Base-by-base conservation (phyloP, 2,888 invertebrate genomes). In the Atherix ibis region DNA sequence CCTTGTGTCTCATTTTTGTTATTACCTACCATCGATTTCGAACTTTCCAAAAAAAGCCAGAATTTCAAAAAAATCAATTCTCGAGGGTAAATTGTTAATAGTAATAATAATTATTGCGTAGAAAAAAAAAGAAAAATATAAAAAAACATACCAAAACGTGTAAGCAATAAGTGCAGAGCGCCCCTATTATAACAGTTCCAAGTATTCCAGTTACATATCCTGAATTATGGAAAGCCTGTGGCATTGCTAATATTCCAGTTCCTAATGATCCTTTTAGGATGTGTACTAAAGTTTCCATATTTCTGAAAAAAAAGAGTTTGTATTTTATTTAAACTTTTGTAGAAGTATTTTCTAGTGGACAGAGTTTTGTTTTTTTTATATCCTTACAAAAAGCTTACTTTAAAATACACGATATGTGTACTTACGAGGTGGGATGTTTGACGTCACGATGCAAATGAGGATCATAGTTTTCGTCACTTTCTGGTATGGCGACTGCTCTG, bases 221-320 rank as follows among this genome's bases (percentile, higher is more conserved):
- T 4, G 91, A 71, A 54, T 87, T 75, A 44, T 73, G 71, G 58
- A 89, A 84, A n/a, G 89, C 92, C 50, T 80, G 74, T 5, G 94
- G 94, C 81, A 95, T 83, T 6, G 92, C 92, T 43, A 94, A 63
- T 44, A 92, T 83, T 0, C 95, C 95, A 0, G 92, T 92, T 2
- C 94, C 94, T 38, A 94, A 65, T 51, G 88, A 83, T 44, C 87
- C 87, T 56, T 92, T 94, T 34, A 94, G 64, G 47, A 94, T 63
- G 52, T 89, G 87, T 45, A 89, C 73, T 45, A 89, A 62, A 0
- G 87, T 83, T 55, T 87, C 84, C 28, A 36, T 36, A 19, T 36
- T 31, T n/a, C 36, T 36, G 27, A 5, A 37, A 34, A 16, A 27
- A 37, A 22, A 28, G 25, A 22, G 10, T 22, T 6, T n/a, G n/a